Conservation (phyloP, 2,888 invertebrate genomes). For the Aleiodes leptofemur region DNA sequence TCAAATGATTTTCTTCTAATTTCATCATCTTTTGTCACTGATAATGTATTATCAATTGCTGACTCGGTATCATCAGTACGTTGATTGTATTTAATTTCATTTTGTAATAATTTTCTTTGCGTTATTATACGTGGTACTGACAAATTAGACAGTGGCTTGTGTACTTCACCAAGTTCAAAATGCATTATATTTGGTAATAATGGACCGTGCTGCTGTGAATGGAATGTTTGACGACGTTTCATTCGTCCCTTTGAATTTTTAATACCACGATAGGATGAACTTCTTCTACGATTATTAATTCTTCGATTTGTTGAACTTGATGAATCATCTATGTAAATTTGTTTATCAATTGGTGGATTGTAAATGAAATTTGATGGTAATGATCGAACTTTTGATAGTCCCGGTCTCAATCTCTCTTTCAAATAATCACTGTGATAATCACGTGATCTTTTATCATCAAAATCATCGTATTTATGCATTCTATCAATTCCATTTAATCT, state of each 20-base stretch:
- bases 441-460: slow-evolving; percentile 47
- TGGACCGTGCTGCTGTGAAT: slow-evolving; percentile 66
- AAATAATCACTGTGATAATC: slow-evolving; percentile 22
- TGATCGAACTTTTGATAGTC: slow-evolving; percentile 81
- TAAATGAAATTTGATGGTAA: slow-evolving; percentile 91
- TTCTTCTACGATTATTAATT: slow-evolving; percentile 60
- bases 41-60: not conserved
- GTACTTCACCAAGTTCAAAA: slow-evolving; percentile 70
- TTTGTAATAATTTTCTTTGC: slow-evolving; percentile 70
- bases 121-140: slow-evolving; percentile 71
- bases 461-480: slow-evolving; percentile 50
- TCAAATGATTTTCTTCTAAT: not conserved
- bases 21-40: not conserved
- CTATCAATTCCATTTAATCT: slow-evolving; percentile 54
- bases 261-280: slow-evolving; percentile 61
- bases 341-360: slow-evolving; percentile 81
- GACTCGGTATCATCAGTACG: slow-evolving; percentile 59
- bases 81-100: slow-evolving; percentile 77
- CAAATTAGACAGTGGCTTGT: slow-evolving; percentile 68
- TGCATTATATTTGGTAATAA: slow-evolving; percentile 62
- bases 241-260: slow-evolving; percentile 67
- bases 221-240: slow-evolving; percentile 73
- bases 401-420: slow-evolving; percentile 56
- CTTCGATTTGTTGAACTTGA: slow-evolving; percentile 50
- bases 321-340: slow-evolving; percentile 64